phyloP scores from a whole-genome alignment of 1,140 invertebrate species.

The Macrobrachium rosenbergii region DNA sequence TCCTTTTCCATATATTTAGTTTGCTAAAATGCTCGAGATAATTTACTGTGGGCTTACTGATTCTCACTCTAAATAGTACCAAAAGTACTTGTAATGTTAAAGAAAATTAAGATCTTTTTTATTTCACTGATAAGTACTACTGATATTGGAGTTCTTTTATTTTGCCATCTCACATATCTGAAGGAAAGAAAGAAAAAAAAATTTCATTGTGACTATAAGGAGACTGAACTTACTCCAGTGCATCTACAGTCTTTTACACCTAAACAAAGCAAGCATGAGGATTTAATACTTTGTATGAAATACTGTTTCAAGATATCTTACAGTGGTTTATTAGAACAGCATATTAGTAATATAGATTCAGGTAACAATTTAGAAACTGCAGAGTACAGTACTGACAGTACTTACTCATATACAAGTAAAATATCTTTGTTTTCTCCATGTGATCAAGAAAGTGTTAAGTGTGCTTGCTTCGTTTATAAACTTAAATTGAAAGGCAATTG shows the following conservation, averaged over 20 bases:
- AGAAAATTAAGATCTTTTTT: background rate
- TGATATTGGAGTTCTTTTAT: background rate
- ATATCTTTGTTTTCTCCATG: too few species aligned
- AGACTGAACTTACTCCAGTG: constrained; percentile 6
- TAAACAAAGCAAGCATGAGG: constrained; percentile 11
- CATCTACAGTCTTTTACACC: constrained; percentile 12
- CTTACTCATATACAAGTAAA: too few species aligned
- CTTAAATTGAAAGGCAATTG: constrained; percentile 19
- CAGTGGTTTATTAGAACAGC: background rate
- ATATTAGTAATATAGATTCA: background rate
- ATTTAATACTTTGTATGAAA: constrained; percentile 18
- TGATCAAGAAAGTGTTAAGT: background rate
- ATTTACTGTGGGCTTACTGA: constrained; percentile 5
- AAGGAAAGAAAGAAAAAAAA: too few species aligned
- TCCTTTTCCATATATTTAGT: constrained; percentile 20
- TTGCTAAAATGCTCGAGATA: constrained; percentile 9
- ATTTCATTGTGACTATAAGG: background rate
- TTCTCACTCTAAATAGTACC: constrained; percentile 23
- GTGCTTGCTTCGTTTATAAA: constrained; percentile 9
- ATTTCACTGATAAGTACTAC: background rate
- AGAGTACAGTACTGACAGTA: too few species aligned
- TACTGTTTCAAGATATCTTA: constrained; percentile 15
- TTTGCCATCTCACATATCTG: background rate
- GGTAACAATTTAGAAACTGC: background rate
- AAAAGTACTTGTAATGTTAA: constrained; percentile 20